Evolutionary conservation across 64 coral and sea anemone genomes (phyloP), one percentile per base, ranked within the genome.

Genomic region (Stichodactyla mertensii): DNA sequence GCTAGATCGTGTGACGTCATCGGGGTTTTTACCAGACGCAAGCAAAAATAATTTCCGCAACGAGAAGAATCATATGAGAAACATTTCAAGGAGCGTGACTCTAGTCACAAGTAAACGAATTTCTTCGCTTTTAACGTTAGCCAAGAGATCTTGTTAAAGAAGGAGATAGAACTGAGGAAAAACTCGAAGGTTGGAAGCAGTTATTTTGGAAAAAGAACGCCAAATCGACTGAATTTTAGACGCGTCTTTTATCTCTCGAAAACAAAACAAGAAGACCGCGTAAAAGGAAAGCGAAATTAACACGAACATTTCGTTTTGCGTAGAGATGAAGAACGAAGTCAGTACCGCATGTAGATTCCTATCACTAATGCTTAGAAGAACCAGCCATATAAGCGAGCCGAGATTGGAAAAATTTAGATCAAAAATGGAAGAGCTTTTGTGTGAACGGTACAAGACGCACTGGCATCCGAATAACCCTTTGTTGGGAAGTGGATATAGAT

Each of bases 391-490:
- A 4, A 90, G 90, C 19, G 97, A 99, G 12, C 86, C 92, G 54
- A 89, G 91, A 52, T 52, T 99, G 28, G 84, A 95, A 12, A 61
- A 66, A 78, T 99, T 99, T 85, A 84, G 87, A 55, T 89, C 78
- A 79, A 99, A 95, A 80, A 88, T 95, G 90, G 91, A 92, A 88
- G 97, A 99, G 88, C 86, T 99, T 91, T 90, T 99, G 64, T 99
- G 93, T 58, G 97, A 93, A n/a, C 64, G 88, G 77, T 99, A 95
- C 83, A 89, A 92, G 55, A 90, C 94, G 52, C 97, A 99, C 55
- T 99, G 97, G 97, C 97, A 99, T 77, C 97, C 93, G 6, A 90
- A 95, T 26, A 99, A 99, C 80, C 97, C 97, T 86, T 94, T 95
- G 93, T 94, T 95, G 79, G 97, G 97, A 64, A 99, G 97, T 81